A percentile compares a stretch with the other conserved stretches of the same genome.
These are phyloP conservation scores for Propsilocerus akamusi DNA, from an alignment of 1,140 invertebrate species.

Conservation along the genomic window DNA sequence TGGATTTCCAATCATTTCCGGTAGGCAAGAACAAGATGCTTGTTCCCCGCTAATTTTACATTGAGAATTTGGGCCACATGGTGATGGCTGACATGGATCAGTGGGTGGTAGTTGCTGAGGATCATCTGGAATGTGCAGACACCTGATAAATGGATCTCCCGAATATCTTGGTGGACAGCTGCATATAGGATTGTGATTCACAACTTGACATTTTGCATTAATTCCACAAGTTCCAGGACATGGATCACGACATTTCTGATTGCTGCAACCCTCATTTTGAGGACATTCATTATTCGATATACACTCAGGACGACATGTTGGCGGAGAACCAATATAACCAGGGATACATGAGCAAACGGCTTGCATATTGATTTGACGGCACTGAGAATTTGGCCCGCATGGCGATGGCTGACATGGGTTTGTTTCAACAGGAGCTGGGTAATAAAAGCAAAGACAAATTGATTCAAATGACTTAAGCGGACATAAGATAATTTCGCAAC, in stretches of 20 bases:
- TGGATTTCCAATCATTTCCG: constrained; percentile 38
- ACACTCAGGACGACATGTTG: constrained; percentile 64
- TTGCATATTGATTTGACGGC: constrained; percentile 48
- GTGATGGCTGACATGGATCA: constrained; percentile 33
- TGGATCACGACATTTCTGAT: constrained; percentile 65
- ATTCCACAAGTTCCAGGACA: constrained; percentile 62
- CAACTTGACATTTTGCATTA: constrained; percentile 58
- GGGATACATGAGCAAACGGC: constrained; percentile 63
- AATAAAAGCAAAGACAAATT: constrained; percentile 3
- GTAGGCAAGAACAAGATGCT: constrained; percentile 44
- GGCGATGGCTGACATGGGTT: constrained; percentile 62
- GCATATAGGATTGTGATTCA: constrained; percentile 63
- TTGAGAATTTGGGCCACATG: constrained; percentile 38
- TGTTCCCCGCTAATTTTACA: constrained; percentile 41
- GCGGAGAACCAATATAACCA: constrained; percentile 55
- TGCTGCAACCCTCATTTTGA: constrained; percentile 60
- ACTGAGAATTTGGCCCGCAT: constrained; percentile 66
- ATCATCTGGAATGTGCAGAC: constrained; percentile 24
- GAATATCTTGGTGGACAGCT: constrained; percentile 49
- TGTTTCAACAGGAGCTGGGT: constrained; percentile 10
- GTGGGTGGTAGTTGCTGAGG: constrained; percentile 12
- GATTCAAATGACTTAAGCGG: constrained; percentile 13
- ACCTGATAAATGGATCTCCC: constrained; percentile 53
- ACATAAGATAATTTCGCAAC: constrained; percentile 5
- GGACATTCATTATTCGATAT: constrained; percentile 66